Evolutionary conservation across 2,797 vertebrate species (phyloP), one percentile per base, ranked within the genome.

Genomic region (Phoxinus dragarum): DNA sequence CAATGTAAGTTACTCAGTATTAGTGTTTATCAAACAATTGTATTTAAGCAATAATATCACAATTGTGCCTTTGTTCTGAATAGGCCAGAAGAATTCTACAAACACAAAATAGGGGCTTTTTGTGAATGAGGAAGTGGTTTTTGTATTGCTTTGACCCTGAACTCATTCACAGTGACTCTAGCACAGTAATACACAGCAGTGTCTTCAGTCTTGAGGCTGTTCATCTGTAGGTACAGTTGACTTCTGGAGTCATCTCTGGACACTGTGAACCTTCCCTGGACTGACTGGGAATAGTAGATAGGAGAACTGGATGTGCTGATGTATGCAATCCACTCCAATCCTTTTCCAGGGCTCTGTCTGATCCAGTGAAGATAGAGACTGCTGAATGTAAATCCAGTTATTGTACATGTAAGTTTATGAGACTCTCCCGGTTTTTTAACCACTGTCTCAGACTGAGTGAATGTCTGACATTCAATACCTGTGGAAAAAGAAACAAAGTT

Each of bases 191-290:
- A n/a, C n/a, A n/a, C n/a, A n/a, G n/a, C n/a, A n/a, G n/a, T n/a
- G n/a, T n/a, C n/a, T n/a, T n/a, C n/a, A n/a, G n/a, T n/a, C n/a
- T n/a, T n/a, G n/a, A n/a, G n/a, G n/a, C n/a, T n/a, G n/a, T n/a
- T n/a, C n/a, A n/a, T n/a, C n/a, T n/a, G n/a, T n/a, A n/a, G n/a
- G n/a, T n/a, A n/a, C n/a, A n/a, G n/a, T n/a, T n/a, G n/a, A n/a
- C n/a, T n/a, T n/a, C 79, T 90, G 84, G 59, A 72, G 34, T 90
- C n/a, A 5, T 85, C 84, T 90, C 89, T 91, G 80, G 88, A 89
- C 73, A 88, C 85, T n/a, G 72, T 92, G 36, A 91, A 89, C 1
- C 72, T 12, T 1, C 83, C 85, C 38, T 66, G 78, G 0, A 80
- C 59, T 34, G 77, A 66, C 42, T 80, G 78, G 56, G 78, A 80